A percentile compares a stretch with the other conserved stretches of the same genome.
phyloP scores from a whole-genome alignment of 2,113 vertebrate species.

The Pheucticus melanocephalus region DNA sequence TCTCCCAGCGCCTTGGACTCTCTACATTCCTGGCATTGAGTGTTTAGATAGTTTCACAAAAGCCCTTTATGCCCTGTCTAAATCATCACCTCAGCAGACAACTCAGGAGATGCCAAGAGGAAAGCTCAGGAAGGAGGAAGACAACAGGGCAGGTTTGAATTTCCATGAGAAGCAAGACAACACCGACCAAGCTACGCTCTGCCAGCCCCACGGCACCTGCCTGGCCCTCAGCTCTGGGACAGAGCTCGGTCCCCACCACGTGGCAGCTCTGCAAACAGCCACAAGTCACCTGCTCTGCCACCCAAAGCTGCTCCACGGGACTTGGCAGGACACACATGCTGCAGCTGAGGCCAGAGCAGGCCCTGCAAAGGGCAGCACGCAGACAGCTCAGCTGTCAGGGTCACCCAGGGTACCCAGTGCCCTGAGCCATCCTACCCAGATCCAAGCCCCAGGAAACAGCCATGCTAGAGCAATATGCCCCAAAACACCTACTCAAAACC shows the following conservation, averaged over 20 bases:
- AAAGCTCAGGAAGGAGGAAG: neutral
- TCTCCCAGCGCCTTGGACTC: neutral
- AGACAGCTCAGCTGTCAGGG: neutral
- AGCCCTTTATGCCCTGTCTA: neutral
- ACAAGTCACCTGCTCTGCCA: neutral
- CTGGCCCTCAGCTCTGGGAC: neutral
- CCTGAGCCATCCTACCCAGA: neutral
- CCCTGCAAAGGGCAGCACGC: neutral
- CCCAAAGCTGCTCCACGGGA: neutral
- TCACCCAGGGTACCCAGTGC: neutral
- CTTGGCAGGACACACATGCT: neutral
- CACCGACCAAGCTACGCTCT: accelerated
- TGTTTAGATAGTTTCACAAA: neutral
- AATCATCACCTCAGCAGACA: neutral
- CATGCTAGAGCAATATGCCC: neutral
- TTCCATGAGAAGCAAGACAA: neutral
- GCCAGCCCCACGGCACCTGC: neutral
- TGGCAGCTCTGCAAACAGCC: neutral
- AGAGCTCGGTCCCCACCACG: neutral
- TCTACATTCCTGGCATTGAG: neutral
- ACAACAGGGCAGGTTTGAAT: neutral
- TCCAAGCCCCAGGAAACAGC: neutral
- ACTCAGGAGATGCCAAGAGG: neutral
- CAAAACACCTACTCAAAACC: neutral
- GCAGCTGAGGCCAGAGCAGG: neutral